These are phyloP conservation scores for Colaptes auratus DNA, from an alignment of 2,113 vertebrate species.

Conservation along the genomic window DNA sequence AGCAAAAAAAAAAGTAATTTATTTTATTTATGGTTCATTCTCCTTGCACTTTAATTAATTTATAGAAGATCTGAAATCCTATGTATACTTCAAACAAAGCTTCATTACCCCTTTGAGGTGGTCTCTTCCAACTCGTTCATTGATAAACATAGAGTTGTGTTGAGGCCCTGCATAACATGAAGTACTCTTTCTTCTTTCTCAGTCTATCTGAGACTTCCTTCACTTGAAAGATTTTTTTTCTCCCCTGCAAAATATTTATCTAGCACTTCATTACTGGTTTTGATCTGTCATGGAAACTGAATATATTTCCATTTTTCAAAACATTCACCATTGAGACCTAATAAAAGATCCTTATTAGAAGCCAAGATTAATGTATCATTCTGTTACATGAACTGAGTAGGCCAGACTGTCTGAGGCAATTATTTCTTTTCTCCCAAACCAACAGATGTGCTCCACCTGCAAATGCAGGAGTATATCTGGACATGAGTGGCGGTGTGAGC, in stretches of 20 bases:
- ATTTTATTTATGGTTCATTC: background rate
- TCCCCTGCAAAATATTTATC: background rate
- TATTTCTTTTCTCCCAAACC: background rate
- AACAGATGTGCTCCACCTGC: background rate
- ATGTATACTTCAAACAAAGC: background rate
- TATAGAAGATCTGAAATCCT: background rate
- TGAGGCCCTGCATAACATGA: background rate
- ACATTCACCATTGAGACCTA: background rate
- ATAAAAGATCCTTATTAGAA: background rate
- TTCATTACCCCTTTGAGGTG: background rate
- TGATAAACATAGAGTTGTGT: background rate
- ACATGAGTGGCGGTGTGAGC: too few species aligned
- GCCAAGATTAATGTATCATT: background rate
- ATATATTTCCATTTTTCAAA: background rate
- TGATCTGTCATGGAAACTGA: background rate
- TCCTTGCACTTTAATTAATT: slow-evolving; percentile 7
- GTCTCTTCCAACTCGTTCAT: background rate
- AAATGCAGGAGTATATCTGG: background rate
- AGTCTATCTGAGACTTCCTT: background rate
- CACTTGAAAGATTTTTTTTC: background rate
- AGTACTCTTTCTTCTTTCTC: background rate
- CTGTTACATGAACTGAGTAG: background rate
- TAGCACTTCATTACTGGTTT: background rate
- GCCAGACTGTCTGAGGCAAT: background rate
- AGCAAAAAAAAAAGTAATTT: background rate